Base-by-base conservation (phyloP, 2,797 vertebrate species). In the Bucorvus abyssinicus region DNA sequence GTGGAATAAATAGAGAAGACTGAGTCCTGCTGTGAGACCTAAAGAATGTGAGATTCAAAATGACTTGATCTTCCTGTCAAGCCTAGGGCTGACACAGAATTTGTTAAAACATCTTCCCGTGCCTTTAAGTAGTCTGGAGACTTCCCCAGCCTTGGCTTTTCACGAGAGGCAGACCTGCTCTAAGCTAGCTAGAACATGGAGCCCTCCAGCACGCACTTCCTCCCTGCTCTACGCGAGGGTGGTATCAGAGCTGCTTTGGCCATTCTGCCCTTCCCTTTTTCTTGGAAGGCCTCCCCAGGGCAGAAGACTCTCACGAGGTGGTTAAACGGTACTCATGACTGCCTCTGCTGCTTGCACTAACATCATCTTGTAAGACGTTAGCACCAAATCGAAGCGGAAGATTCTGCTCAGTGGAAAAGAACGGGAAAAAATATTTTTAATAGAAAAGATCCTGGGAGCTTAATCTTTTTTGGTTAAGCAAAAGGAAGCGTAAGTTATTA, bases 401-500 rank as follows among this genome's bases (percentile, higher is more conserved):
- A 87, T 84, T 38, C 44, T 29, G 60, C 76, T 81, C 61, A 61
- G 83, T 1, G 1, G 85, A 86, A 89, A 86, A 93, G 75, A 89
- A 92, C 42, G 57, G 57, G 13, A 73, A 86, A 57, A 45, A 45
- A 63, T 27, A 44, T 12, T 87, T 71, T 85, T 71, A 93, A 88
- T 4, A 68, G 79, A 80, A 95, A 95, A 74, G 67, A 93, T 69
- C 34, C 74, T 73, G 77, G 49, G 32, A 84, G 23, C 2, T 18
- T 67, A 70, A 93, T 90, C 67, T 91, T 82, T 80, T 92, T 82
- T 80, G 64, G 77, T 73, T 84, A 74, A 76, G 88, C 74, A 84
- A 84, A 84, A 86, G 70, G 87, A 91, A 93, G 29, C 59, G 20
- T 26, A 95, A 89, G 93, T 89, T 93, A 96, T 97, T 96, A 96